Percentiles rank a stretch among this genome's conserved stretches.
Conservation (phyloP, 2,113 vertebrate genomes). For the Lathamus discolor region DNA sequence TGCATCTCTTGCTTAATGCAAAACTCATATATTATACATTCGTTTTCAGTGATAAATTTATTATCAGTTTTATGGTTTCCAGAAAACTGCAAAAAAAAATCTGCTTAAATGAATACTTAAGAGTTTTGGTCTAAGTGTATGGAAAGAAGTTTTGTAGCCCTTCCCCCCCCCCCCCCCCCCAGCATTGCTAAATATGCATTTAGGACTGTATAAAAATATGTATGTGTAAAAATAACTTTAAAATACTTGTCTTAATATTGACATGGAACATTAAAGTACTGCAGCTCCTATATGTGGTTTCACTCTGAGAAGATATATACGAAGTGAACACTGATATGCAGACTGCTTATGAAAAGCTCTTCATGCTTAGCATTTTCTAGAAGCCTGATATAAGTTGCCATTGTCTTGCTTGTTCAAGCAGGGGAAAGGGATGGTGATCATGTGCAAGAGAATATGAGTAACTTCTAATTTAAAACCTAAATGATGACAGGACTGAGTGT, state of each 20-base stretch:
- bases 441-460: neutral
- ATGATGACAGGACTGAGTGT: neutral
- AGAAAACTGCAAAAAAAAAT: neutral
- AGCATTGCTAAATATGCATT: neutral
- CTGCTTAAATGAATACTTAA: neutral
- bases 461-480: neutral
- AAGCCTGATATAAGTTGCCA: neutral
- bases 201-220: neutral
- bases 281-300: neutral
- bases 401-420: neutral
- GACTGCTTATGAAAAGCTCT: neutral
- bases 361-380: neutral
- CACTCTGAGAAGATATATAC: neutral
- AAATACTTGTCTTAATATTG: neutral
- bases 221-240: neutral
- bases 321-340: neutral
- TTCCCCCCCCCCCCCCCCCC: too few species aligned
- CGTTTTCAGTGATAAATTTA: neutral
- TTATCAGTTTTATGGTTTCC: neutral
- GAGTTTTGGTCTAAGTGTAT: neutral
- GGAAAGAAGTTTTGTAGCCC: neutral
- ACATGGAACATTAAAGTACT: neutral
- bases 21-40: neutral
- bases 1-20: neutral
- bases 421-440: neutral